These are phyloP conservation scores for Cyanoramphus novaezelandiae DNA, from an alignment of 2,113 vertebrate genomes.

Conservation along the genomic window DNA sequence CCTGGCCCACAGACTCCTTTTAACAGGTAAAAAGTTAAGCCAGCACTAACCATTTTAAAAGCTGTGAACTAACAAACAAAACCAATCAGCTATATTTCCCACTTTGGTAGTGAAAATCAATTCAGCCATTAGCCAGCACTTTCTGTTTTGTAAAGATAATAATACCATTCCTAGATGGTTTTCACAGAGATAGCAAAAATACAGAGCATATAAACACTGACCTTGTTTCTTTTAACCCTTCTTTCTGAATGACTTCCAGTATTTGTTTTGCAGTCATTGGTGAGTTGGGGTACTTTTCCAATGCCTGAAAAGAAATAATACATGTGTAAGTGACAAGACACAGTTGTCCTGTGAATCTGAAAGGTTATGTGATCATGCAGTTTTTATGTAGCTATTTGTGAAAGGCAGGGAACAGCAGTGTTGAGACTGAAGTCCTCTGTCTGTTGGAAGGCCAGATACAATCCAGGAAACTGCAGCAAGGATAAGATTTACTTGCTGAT, in stretches of 20 bases:
- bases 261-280: slow-evolving; percentile 89
- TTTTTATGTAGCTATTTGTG: background rate
- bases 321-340: slow-evolving; percentile 18
- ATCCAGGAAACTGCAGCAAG: slow-evolving; percentile 15
- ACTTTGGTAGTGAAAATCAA: background rate
- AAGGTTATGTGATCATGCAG: background rate
- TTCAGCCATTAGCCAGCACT: background rate
- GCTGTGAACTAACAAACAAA: background rate
- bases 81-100: background rate
- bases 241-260: slow-evolving; percentile 88
- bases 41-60: background rate
- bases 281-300: slow-evolving; percentile 86
- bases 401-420: background rate
- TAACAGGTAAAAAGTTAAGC: background rate
- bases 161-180: background rate
- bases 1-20: background rate
- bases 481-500: slow-evolving; percentile 24
- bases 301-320: slow-evolving; percentile 77
- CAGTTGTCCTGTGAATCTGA: background rate
- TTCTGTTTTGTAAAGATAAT: background rate
- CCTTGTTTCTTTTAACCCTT: slow-evolving; percentile 89
- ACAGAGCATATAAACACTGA: slow-evolving; percentile 65
- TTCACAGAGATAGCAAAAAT: slow-evolving; percentile 3
- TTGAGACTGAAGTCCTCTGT: slow-evolving; percentile 18
- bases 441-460: slow-evolving; percentile 18